These are phyloP conservation scores for Turnix velox DNA, from an alignment of 2,113 vertebrate genomes.

Conservation along the genomic window DNA sequence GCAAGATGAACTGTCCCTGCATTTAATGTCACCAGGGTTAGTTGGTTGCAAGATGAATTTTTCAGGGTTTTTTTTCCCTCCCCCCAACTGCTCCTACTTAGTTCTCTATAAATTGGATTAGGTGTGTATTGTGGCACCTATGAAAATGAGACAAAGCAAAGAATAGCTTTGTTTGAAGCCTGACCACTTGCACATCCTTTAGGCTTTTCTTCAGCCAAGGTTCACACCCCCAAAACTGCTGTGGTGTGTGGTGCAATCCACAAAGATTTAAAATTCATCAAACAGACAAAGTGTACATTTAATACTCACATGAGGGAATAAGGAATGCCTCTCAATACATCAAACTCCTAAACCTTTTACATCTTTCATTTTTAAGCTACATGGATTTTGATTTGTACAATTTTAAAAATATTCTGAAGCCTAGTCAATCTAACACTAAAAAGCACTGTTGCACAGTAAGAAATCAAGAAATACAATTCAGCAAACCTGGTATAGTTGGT, in stretches of 20 bases:
- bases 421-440: slow-evolving; percentile 84
- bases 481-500: slow-evolving; percentile 79
- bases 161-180: slow-evolving; percentile 4
- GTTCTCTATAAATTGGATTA: neutral
- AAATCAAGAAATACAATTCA: slow-evolving; percentile 85
- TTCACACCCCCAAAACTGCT: slow-evolving; percentile 57
- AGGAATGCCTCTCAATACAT: slow-evolving; percentile 80
- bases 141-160: neutral
- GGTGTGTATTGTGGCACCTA: neutral
- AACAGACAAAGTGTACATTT: slow-evolving; percentile 82
- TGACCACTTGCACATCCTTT: slow-evolving; percentile 19
- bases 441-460: slow-evolving; percentile 84
- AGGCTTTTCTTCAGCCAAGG: slow-evolving; percentile 26
- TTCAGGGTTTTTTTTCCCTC: neutral
- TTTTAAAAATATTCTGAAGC: slow-evolving; percentile 84
- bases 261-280: slow-evolving; percentile 80
- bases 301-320: slow-evolving; percentile 81
- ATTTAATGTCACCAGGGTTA: neutral
- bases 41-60: neutral
- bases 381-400: slow-evolving; percentile 85
- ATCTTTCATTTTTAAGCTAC: slow-evolving; percentile 86
- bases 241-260: slow-evolving; percentile 51
- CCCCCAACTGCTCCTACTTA: neutral
- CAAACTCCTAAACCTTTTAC: slow-evolving; percentile 83
- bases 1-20: neutral